Evolutionary conservation across 2,113 vertebrate genomes (phyloP).

Genomic region (Dipodomys merriami): DNA sequence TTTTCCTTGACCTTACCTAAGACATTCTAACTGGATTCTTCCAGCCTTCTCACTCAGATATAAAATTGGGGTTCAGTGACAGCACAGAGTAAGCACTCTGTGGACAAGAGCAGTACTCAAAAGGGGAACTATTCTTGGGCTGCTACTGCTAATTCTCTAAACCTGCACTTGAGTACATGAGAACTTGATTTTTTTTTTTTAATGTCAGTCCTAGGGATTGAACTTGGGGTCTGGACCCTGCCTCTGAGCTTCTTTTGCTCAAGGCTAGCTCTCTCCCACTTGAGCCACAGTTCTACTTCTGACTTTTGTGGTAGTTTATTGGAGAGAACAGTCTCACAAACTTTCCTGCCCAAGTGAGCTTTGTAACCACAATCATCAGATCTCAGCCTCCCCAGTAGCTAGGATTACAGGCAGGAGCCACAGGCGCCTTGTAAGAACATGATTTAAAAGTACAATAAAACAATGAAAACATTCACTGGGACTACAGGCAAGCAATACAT

Average conservation of each 20-base stretch:
- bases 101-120: rapidly evolving
- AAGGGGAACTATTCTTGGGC: not conserved
- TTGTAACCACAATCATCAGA: too few species aligned
- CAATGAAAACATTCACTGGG: not conserved
- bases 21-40: not conserved
- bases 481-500: not conserved
- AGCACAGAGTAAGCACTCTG: not conserved
- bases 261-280: too few species aligned
- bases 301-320: too few species aligned
- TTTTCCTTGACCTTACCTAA: rapidly evolving
- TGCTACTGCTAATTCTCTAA: not conserved
- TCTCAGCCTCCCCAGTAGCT: too few species aligned
- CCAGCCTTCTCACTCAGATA: not conserved
- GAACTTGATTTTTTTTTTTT: not conserved
- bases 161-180: too few species aligned
- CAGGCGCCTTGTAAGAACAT: not conserved
- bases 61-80: not conserved
- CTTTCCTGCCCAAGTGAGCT: too few species aligned
- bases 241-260: too few species aligned
- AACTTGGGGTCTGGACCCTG: too few species aligned
- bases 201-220: too few species aligned
- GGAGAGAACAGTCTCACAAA: too few species aligned
- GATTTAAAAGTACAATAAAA: not conserved
- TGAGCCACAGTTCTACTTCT: too few species aligned
- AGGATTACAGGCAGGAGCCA: too few species aligned